These are phyloP conservation scores for Coregonus clupeaformis DNA, from an alignment of 2,113 vertebrate genomes.

Conservation along the genomic window DNA sequence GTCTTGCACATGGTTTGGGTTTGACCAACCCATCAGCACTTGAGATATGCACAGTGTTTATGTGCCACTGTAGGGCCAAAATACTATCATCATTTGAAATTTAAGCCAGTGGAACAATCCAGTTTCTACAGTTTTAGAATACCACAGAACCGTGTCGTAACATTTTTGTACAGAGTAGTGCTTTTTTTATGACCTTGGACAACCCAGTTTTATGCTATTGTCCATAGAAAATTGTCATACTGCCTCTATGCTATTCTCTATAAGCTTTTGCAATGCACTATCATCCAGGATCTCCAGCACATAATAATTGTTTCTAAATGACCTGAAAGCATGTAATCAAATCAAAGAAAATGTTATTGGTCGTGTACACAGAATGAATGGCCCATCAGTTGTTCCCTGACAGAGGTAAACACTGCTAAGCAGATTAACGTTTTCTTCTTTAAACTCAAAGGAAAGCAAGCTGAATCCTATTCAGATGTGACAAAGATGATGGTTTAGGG, in stretches of 20 bases:
- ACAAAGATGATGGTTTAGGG: constrained; percentile 68
- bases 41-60: constrained; percentile 32
- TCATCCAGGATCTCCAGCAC: neutral
- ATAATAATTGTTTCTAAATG: neutral
- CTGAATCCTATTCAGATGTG: constrained; percentile 47
- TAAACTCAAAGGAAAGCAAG: constrained; percentile 26
- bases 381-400: neutral
- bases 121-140: constrained; percentile 4
- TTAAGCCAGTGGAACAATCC: constrained; percentile 18
- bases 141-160: neutral
- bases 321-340: neutral
- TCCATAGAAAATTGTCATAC: constrained; percentile 1
- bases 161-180: neutral
- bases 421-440: constrained; percentile 28
- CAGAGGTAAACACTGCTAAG: neutral
- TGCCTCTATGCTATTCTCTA: no score
- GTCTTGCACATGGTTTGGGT: constrained; percentile 52
- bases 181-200: constrained; percentile 6
- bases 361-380: no score
- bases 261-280: neutral
- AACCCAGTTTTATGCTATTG: neutral
- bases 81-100: neutral
- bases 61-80: constrained; percentile 14
- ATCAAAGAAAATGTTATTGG: neutral
- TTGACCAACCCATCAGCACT: constrained; percentile 17